A percentile compares a stretch with the other conserved stretches of the same genome.
Conservation (phyloP, 2,797 vertebrate genomes). For the Austrolebias charrua region DNA sequence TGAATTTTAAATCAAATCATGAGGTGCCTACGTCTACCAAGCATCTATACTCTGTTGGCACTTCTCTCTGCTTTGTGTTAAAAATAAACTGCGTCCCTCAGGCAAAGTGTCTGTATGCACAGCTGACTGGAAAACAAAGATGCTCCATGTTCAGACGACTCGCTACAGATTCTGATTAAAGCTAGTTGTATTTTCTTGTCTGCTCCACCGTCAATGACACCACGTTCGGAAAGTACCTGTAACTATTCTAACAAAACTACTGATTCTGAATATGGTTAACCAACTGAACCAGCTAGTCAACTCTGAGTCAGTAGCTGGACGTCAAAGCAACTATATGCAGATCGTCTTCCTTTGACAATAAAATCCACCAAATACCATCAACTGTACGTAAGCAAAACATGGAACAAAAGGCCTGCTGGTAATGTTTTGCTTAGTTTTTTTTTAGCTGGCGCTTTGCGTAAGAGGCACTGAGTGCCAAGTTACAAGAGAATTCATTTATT, state of each 20-base stretch:
- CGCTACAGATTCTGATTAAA: conserved; percentile 3
- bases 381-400: conserved; percentile 25
- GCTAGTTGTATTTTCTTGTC: conserved; percentile 3
- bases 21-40: neutral
- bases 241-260: conserved; percentile 22
- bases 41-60: conserved; percentile 45
- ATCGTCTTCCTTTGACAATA: conserved; percentile 49
- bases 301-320: conserved; percentile 48
- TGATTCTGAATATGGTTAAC: conserved; percentile 32
- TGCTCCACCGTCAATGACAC: neutral
- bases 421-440: conserved; percentile 10
- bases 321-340: conserved; percentile 29
- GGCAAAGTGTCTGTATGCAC: conserved; percentile 27
- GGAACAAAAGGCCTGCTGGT: conserved; percentile 54
- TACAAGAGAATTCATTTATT: conserved; percentile 17
- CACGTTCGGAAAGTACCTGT: conserved; percentile 14
- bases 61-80: conserved; percentile 42
- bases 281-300: conserved; percentile 46
- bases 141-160: conserved; percentile 35
- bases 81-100: conserved; percentile 52
- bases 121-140: conserved; percentile 39
- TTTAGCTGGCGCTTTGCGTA: conserved; percentile 25
- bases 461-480: conserved; percentile 22
- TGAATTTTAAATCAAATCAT: too few relatives aligned
- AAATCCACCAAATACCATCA: conserved; percentile 54